Percentiles rank a stretch among this genome's conserved stretches.
phyloP scores from a whole-genome alignment of 2,888 invertebrate species.

The Macaria notata region DNA sequence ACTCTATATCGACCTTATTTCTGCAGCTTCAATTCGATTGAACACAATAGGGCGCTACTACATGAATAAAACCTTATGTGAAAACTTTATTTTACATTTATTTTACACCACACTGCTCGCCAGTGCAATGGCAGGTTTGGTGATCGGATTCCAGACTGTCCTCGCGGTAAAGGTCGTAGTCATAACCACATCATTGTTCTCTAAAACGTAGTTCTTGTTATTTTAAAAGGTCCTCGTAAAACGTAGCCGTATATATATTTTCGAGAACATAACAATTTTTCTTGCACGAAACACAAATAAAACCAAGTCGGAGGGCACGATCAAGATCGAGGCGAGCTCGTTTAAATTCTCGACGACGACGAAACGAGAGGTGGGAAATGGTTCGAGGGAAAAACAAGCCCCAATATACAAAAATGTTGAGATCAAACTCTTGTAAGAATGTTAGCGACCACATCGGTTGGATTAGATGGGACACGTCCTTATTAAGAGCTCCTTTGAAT shows the following conservation, averaged over 20 bases:
- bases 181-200: too few relatives aligned
- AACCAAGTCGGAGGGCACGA: slow-evolving; percentile 44
- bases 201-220: too few relatives aligned
- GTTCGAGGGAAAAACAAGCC: slow-evolving; percentile 60
- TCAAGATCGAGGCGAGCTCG: slow-evolving; percentile 61
- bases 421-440: slow-evolving; percentile 76
- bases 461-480: slow-evolving; percentile 64
- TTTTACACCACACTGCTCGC: too few relatives aligned
- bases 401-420: slow-evolving; percentile 65
- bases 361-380: slow-evolving; percentile 67
- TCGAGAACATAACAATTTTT: slow-evolving; percentile 50
- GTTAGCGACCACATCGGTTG: slow-evolving; percentile 58
- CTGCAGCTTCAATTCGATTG: slow-evolving; percentile 45
- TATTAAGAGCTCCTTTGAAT: slow-evolving; percentile 67
- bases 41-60: slow-evolving; percentile 45
- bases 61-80: slow-evolving; percentile 30
- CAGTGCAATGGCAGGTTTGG: too few relatives aligned
- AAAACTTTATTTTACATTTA: slow-evolving; percentile 25
- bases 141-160: too few relatives aligned
- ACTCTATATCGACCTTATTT: slow-evolving; percentile 19
- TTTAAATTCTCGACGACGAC: slow-evolving; percentile 66
- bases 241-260: slow-evolving; percentile 46
- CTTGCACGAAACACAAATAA: slow-evolving; percentile 51
- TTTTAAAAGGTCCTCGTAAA: slow-evolving; percentile 32
- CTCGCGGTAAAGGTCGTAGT: too few relatives aligned